Percentiles rank a stretch among this genome's conserved stretches.
Evolutionary conservation across 2,888 invertebrate genomes (phyloP).

Genomic region (Limnephilus rhombicus): DNA sequence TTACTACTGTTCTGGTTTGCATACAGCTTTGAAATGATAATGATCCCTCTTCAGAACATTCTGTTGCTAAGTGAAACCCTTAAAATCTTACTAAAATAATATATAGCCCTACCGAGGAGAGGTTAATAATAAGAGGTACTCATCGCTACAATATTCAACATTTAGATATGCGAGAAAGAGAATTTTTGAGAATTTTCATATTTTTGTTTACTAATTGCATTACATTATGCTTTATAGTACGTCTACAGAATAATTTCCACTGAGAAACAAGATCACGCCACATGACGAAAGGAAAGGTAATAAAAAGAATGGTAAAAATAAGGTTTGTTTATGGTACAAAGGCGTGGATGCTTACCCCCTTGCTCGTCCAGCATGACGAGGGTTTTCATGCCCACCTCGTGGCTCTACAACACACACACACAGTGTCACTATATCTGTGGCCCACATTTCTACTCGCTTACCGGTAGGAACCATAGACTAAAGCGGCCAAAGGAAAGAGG

Average conservation of each 20-base stretch:
- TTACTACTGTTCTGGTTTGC: not conserved
- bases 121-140: no score
- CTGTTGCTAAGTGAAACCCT: not conserved
- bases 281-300: slow-evolving; percentile 9
- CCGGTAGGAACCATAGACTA: slow-evolving; percentile 51
- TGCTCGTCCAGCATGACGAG: slow-evolving; percentile 99
- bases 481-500: slow-evolving; percentile 44
- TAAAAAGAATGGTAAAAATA: slow-evolving; percentile 32
- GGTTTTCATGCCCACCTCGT: slow-evolving; percentile 99
- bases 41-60: not conserved
- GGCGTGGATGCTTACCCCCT: slow-evolving; percentile 95
- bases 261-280: slow-evolving; percentile 23
- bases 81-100: not conserved
- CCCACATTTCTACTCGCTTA: slow-evolving; percentile 56
- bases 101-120: not conserved
- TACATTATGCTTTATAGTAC: not conserved
- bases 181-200: not conserved
- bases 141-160: not conserved
- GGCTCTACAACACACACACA: slow-evolving; percentile 92
- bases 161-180: not conserved
- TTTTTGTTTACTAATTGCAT: not conserved
- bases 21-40: not conserved
- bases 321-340: slow-evolving; percentile 61
- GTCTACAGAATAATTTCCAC: not conserved
- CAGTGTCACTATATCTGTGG: slow-evolving; percentile 78